phyloP scores from a whole-genome alignment of 2,888 invertebrate genomes.

The Agonopterix arenella region DNA sequence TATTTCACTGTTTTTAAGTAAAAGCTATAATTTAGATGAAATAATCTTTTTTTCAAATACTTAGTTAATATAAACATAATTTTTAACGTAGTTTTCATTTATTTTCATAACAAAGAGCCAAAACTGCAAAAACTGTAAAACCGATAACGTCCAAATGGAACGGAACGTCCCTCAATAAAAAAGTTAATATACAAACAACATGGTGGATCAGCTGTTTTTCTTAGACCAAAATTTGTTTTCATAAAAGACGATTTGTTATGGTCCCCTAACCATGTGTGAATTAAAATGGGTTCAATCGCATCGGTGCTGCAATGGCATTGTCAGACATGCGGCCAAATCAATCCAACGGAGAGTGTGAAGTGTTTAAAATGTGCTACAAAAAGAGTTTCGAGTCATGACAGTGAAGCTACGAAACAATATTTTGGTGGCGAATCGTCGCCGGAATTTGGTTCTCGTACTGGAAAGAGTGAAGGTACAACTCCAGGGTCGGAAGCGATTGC shows the following conservation, averaged over 20 bases:
- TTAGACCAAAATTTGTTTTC: slow-evolving; percentile 55
- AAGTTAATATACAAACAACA: slow-evolving; percentile 76
- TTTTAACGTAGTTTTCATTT: too few relatives aligned
- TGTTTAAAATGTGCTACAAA: slow-evolving; percentile 89
- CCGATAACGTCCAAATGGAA: neutral
- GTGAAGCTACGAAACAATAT: slow-evolving; percentile 55
- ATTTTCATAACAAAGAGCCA: too few relatives aligned
- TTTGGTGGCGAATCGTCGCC: slow-evolving; percentile 58
- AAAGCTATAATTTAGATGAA: too few relatives aligned
- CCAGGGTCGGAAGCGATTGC: slow-evolving; percentile 62
- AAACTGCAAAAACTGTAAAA: too few relatives aligned
- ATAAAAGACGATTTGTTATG: slow-evolving; percentile 65
- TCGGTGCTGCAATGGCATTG: slow-evolving; percentile 96
- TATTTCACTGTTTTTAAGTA: too few relatives aligned
- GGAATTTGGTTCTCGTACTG: slow-evolving; percentile 56
- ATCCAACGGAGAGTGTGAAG: slow-evolving; percentile 89
- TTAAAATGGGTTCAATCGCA: slow-evolving; percentile 93
- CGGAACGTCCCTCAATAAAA: slow-evolving; percentile 21
- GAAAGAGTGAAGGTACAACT: slow-evolving; percentile 64
- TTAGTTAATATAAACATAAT: too few relatives aligned
- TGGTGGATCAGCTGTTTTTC: slow-evolving; percentile 79
- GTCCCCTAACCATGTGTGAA: slow-evolving; percentile 75
- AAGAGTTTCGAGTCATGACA: slow-evolving; percentile 78
- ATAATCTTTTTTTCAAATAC: too few relatives aligned
- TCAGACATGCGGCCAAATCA: slow-evolving; percentile 91